Conservation (phyloP, 1,140 invertebrate genomes). For the Bombyx mandarina region DNA sequence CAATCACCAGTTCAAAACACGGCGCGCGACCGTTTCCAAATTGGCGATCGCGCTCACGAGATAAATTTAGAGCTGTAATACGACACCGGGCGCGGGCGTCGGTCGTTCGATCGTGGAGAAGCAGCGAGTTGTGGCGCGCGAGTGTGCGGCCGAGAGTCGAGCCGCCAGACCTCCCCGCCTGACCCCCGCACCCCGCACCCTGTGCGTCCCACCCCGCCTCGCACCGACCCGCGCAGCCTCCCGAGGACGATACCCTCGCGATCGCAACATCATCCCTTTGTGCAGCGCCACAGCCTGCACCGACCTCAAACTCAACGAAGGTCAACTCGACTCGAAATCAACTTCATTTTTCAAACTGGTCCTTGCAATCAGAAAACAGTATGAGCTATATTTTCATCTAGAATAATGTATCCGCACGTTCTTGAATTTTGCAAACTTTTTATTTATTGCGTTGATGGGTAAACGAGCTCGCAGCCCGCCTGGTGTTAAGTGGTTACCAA, state of each 20-base stretch:
- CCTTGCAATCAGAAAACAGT: no score
- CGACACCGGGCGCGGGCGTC: slow-evolving; percentile 59
- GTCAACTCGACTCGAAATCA: no score
- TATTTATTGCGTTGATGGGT: no score
- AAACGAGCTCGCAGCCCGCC: no score
- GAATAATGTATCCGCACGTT: no score
- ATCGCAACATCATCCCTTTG: slow-evolving; percentile 39
- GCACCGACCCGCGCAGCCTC: slow-evolving; percentile 16
- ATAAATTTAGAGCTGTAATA: slow-evolving; percentile 70
- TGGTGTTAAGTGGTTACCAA: no score
- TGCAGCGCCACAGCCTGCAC: slow-evolving; percentile 18
- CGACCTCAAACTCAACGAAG: slow-evolving; percentile 1
- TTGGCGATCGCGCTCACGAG: slow-evolving; percentile 63
- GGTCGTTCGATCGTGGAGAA: slow-evolving; percentile 48
- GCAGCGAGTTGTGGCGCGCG: slow-evolving; percentile 42
- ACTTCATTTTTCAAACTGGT: no score
- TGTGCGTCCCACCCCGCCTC: slow-evolving; percentile 13
- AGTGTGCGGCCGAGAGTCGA: slow-evolving; percentile 29
- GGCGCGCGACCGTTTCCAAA: slow-evolving; percentile 61
- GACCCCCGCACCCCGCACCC: slow-evolving; percentile 24
- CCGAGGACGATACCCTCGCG: slow-evolving; percentile 50
- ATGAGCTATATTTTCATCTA: no score
- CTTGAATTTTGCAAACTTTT: no score
- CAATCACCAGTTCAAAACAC: slow-evolving; percentile 69
- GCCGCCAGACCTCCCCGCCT: slow-evolving; percentile 10